Evolutionary conservation across 2,888 invertebrate genomes (phyloP).

Genomic region (Tenthredo distinguenda): DNA sequence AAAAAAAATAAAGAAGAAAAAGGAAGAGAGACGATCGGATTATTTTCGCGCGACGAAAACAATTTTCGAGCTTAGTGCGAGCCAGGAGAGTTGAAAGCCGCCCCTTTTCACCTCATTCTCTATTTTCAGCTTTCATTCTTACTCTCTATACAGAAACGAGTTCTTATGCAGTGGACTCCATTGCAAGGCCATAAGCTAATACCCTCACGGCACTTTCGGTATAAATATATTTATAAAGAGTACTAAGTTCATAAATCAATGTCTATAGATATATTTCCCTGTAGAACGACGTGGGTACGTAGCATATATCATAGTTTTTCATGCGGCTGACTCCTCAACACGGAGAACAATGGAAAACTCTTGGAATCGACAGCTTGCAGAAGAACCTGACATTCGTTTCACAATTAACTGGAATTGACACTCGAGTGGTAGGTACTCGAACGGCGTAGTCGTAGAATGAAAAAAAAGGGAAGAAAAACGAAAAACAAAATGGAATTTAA

Average conservation of each 20-base stretch:
- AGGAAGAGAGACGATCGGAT: constrained; percentile 3
- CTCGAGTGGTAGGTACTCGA: constrained; percentile 31
- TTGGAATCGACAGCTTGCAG: constrained; percentile 35
- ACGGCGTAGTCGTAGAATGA: constrained; percentile 6
- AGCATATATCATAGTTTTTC: not conserved
- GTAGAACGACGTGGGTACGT: not conserved
- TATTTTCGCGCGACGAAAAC: constrained; percentile 41
- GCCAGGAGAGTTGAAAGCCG: constrained; percentile 30
- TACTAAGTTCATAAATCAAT: not conserved
- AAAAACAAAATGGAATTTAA: constrained; percentile 3
- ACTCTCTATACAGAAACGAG: not conserved
- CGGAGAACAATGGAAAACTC: constrained; percentile 33
- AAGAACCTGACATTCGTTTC: constrained; percentile 35
- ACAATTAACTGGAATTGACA: constrained; percentile 48
- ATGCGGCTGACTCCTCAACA: not conserved
- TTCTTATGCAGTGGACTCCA: constrained; percentile 18
- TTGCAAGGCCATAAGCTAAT: not conserved
- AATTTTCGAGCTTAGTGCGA: constrained; percentile 33
- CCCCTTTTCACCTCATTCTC: not conserved
- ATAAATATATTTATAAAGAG: not conserved
- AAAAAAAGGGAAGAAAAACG: not conserved
- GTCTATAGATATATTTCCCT: not conserved
- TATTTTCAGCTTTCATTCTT: not conserved
- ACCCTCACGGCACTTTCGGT: not conserved
- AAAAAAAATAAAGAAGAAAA: not conserved